These are phyloP conservation scores for Pachliopta kotzebuea DNA, from an alignment of 2,888 invertebrate genomes.

Conservation along the genomic window DNA sequence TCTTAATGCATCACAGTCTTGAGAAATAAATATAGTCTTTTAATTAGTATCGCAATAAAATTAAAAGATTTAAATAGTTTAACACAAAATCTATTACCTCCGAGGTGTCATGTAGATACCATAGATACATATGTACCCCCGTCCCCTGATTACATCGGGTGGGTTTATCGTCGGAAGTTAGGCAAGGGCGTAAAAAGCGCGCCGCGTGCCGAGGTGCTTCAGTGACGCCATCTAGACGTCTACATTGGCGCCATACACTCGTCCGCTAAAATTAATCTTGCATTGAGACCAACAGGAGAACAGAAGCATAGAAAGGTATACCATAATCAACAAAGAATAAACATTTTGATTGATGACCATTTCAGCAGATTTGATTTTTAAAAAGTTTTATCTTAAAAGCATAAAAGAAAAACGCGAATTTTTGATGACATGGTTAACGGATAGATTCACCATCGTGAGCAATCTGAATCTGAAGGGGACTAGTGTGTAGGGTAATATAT, in stretches of 20 bases:
- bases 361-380: neutral
- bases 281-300: conserved; percentile 39
- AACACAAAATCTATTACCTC: neutral
- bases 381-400: too few relatives aligned
- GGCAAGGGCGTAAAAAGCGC: conserved; percentile 54
- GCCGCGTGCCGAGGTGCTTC: conserved; percentile 58
- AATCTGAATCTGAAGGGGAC: too few relatives aligned
- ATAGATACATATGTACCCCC: neutral
- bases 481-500: too few relatives aligned
- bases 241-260: conserved; percentile 66
- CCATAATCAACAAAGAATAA: conserved; percentile 31
- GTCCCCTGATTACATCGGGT: conserved; percentile 34
- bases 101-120: neutral
- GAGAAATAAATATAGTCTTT: neutral
- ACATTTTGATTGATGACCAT: neutral
- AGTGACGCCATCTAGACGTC: conserved; percentile 76
- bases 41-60: neutral
- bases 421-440: too few relatives aligned
- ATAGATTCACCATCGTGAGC: too few relatives aligned
- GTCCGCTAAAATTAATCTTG: conserved; percentile 67
- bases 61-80: neutral
- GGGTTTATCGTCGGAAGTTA: conserved; percentile 58
- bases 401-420: too few relatives aligned
- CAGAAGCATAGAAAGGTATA: conserved; percentile 30
- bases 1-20: neutral